Percentiles rank a stretch among this genome's conserved stretches.
phyloP scores from a whole-genome alignment of 2,888 invertebrate genomes.

The Eupsilia transversa region DNA sequence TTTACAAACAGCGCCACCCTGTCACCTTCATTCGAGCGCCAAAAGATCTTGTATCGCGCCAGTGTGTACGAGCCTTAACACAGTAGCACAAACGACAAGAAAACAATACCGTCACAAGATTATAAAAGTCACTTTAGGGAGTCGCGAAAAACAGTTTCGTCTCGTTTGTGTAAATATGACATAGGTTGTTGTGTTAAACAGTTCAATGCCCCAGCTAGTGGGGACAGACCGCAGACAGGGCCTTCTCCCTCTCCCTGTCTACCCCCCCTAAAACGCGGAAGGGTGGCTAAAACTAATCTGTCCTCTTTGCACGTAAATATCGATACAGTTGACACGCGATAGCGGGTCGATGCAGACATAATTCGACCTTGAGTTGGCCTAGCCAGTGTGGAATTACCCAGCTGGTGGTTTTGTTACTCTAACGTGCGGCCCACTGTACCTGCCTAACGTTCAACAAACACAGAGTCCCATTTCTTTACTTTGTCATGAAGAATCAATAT shows the following conservation, averaged over 20 bases:
- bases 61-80: no score
- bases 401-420: neutral
- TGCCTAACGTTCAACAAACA: constrained; percentile 1
- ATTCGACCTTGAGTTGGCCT: neutral
- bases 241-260: constrained; percentile 30
- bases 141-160: neutral
- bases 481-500: constrained; percentile 60
- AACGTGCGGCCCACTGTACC: neutral
- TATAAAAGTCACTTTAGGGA: neutral
- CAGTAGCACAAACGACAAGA: neutral
- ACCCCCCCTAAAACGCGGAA: constrained; percentile 18
- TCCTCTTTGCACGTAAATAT: neutral
- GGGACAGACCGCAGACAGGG: constrained; percentile 26
- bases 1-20: neutral
- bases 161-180: neutral
- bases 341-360: no score
- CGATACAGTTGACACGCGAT: neutral
- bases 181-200: neutral
- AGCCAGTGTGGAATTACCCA: no score
- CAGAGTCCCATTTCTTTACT: constrained; percentile 29
- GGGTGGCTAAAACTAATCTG: constrained; percentile 21
- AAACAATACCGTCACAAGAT: neutral
- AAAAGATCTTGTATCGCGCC: neutral
- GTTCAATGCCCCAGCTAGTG: constrained; percentile 31
- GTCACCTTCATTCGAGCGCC: neutral